Percentiles rank a stretch among this genome's conserved stretches.
Conservation (phyloP, 2,888 invertebrate genomes). For the Chrysotoxum bicinctum region DNA sequence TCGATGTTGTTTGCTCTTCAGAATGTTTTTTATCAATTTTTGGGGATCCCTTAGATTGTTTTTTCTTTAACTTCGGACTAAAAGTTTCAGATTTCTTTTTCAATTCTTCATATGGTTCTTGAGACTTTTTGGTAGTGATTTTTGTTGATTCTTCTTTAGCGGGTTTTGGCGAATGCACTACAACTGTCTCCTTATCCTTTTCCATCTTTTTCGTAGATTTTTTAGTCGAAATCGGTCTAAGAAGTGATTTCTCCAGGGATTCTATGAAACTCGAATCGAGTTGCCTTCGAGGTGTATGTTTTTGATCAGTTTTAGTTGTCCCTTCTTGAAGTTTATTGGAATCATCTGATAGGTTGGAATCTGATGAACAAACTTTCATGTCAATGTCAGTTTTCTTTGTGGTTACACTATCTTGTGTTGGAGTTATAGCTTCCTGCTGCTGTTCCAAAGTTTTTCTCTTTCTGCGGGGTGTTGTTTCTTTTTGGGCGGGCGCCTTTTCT, state of each 20-base stretch:
- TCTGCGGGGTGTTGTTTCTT: constrained; percentile 27
- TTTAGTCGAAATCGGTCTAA: constrained; percentile 9
- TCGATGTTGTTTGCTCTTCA: constrained; percentile 13
- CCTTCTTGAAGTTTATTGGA: constrained; percentile 1
- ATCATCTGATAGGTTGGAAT: constrained; percentile 49
- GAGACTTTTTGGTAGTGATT: constrained; percentile 13
- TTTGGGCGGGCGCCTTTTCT: not conserved
- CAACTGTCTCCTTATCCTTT: constrained; percentile 13
- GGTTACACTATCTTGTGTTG: not conserved
- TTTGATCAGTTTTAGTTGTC: not conserved
- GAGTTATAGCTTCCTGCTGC: not conserved
- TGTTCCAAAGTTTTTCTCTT: constrained; percentile 24
- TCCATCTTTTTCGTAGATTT: constrained; percentile 54
- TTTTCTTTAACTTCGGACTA: constrained; percentile 52
- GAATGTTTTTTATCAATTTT: constrained; percentile 34
- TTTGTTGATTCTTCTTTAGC: constrained; percentile 40
- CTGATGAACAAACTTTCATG: constrained; percentile 6
- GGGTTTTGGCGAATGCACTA: not conserved
- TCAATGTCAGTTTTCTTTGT: not conserved
- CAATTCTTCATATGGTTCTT: constrained; percentile 17
- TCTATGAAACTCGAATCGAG: constrained; percentile 60
- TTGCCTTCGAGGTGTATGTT: constrained; percentile 30
- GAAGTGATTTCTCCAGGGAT: constrained; percentile 48
- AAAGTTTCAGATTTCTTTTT: not conserved
- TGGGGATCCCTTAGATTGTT: constrained; percentile 25